A percentile compares a stretch with the other conserved stretches of the same genome.
These are phyloP conservation scores for Progne subis DNA, from an alignment of 2,113 vertebrate genomes.

Conservation along the genomic window DNA sequence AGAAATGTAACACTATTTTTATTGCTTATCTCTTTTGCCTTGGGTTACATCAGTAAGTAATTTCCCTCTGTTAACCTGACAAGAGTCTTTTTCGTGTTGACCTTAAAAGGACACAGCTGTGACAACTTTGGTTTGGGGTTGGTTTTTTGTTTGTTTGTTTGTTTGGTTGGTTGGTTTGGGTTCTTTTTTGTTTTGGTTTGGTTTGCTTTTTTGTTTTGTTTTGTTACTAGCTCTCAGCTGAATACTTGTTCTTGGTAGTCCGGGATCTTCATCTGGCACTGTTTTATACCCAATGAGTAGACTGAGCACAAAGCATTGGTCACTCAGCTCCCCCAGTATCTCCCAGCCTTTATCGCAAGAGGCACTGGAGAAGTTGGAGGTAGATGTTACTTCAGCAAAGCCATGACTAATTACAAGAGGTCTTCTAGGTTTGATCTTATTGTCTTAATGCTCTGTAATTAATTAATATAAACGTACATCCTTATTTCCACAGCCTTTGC, in stretches of 20 bases:
- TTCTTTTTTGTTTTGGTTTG: background rate
- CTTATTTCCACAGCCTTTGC: slow-evolving; percentile 14
- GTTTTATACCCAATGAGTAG: background rate
- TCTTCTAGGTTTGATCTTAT: slow-evolving; percentile 2
- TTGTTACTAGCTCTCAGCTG: slow-evolving; percentile 18
- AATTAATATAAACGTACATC: background rate
- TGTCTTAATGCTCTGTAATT: slow-evolving; percentile 35
- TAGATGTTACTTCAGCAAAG: background rate
- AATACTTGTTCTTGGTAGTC: background rate
- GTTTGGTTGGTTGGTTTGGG: no score
- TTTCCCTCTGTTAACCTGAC: slow-evolving; percentile 25
- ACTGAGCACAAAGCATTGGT: background rate
- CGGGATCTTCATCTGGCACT: background rate
- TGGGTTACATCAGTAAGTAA: slow-evolving; percentile 53
- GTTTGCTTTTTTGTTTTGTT: no score
- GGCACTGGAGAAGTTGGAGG: background rate
- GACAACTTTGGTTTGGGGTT: background rate
- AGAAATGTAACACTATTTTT: slow-evolving; percentile 53
- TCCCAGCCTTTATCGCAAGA: background rate
- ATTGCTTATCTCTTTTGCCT: slow-evolving; percentile 54
- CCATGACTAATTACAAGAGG: background rate
- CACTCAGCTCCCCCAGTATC: accelerated
- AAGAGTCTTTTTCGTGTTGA: slow-evolving; percentile 37
- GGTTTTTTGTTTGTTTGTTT: background rate
- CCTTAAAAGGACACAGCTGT: slow-evolving; percentile 58